Evolutionary conservation across 1,140 invertebrate genomes (phyloP), one percentile per base, ranked within the genome.

Genomic region (Drosophila lowei): DNA sequence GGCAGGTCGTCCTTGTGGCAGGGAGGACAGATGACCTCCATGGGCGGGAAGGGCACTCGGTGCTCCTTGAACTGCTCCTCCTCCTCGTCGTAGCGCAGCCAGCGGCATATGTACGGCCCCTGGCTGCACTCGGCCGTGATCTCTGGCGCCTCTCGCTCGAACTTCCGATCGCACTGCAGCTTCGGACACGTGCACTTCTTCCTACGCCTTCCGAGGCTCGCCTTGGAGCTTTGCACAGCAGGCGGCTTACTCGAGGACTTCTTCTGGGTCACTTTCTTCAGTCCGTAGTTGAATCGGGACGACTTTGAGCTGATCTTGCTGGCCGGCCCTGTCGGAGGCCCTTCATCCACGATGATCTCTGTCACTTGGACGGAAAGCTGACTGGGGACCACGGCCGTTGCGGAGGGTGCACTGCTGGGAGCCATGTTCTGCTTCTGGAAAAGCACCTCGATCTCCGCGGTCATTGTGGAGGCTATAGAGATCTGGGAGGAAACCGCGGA

Each of bases 81-180:
- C 30, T 81, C 66, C 5, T 71, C 72, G 0, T 70, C 56, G 23
- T 28, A 79, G 16, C 67, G 53, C 25, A 84, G 16, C 89, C 89
- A 90, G 11, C 78, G 81, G 38, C 89, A 90, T 5, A 72, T 56
- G 38, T 73, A 90, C 0, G 89, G 81, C 0, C 89, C 89, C 46
- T 90, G 89, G 47, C 89, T 88, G 16, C 72, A 77, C 16, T 90
- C 89, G 3, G 81, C 86, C 13, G 65, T 71, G 0, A 89, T 86
- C 2, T 64, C 65, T 0, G 79, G 74, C 6, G 58, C 16, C 11
- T 41, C 70, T 6, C 34, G 52, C 13, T 30, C 38, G 0, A 30
- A n/a, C 18, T 68, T 49, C 30, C 55, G 49, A 9, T 59, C 62
- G 8, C 72, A 76, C 2, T 53, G 58, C 38, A 90, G 13, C 0